These are phyloP conservation scores for Caenorhabditis inopinata DNA, from an alignment of 1,140 invertebrate genomes.

Conservation along the genomic window DNA sequence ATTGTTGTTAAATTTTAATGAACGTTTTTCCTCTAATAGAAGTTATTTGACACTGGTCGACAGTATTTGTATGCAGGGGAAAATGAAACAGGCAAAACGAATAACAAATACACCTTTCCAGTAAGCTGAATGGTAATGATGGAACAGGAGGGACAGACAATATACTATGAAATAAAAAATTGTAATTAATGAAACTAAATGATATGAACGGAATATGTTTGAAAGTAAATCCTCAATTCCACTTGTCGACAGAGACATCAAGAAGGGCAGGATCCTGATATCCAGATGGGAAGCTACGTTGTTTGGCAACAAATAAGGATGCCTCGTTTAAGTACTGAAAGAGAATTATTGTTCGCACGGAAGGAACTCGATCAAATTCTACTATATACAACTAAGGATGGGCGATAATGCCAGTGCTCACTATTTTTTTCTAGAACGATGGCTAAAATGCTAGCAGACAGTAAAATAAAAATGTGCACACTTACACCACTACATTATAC, in stretches of 20 bases:
- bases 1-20: neutral
- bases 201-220: neutral
- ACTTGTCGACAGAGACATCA: neutral
- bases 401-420: no score
- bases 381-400: no score
- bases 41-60: no score
- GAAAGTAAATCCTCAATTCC: neutral
- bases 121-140: neutral
- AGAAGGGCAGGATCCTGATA: constrained; percentile 14
- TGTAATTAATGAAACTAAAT: neutral
- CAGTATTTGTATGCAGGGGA: no score
- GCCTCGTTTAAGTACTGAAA: neutral
- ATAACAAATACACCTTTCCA: constrained; percentile 6
- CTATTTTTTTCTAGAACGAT: no score
- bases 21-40: neutral
- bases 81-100: neutral
- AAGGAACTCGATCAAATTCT: no score
- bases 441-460: no score
- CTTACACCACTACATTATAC: no score
- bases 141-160: neutral
- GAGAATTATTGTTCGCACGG: no score
- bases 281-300: neutral
- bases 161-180: neutral
- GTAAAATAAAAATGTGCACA: no score
- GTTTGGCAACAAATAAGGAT: neutral